phyloP scores from a whole-genome alignment of 2,888 invertebrate genomes.

The Horisme vitalbata region DNA sequence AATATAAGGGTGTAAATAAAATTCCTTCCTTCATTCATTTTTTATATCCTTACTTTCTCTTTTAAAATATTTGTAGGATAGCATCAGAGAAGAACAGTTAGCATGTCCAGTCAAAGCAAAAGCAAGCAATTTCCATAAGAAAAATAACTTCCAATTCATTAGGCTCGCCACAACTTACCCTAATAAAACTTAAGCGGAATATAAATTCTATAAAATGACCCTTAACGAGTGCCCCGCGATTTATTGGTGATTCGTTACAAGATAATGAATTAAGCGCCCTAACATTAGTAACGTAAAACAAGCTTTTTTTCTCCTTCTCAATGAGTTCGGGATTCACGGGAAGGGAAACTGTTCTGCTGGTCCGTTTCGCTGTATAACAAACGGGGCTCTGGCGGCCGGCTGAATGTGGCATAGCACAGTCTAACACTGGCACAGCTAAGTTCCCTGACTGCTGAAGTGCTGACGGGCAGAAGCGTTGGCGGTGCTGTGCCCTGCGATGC shows the following conservation, averaged over 20 bases:
- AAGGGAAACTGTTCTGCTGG: slow-evolving; percentile 2
- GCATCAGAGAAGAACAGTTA: too few species aligned
- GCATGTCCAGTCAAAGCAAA: neutral
- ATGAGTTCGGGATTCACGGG: slow-evolving; percentile 33
- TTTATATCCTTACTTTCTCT: too few species aligned
- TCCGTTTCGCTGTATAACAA: too few species aligned
- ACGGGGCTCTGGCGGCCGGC: too few species aligned
- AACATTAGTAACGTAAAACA: slow-evolving; percentile 56
- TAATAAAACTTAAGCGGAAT: slow-evolving; percentile 44
- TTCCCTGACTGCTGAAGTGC: too few species aligned
- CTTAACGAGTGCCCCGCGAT: slow-evolving; percentile 54
- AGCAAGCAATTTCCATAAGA: slow-evolving; percentile 15
- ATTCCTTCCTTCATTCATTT: too few species aligned
- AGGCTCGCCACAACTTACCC: slow-evolving; percentile 19
- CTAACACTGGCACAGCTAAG: too few species aligned
- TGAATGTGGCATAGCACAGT: too few species aligned
- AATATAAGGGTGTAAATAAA: too few species aligned
- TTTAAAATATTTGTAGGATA: too few species aligned
- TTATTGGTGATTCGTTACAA: slow-evolving; percentile 59
- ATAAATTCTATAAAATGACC: slow-evolving; percentile 57
- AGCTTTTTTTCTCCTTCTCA: slow-evolving; percentile 44
- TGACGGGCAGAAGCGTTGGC: too few species aligned
- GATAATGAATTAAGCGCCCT: slow-evolving; percentile 65
- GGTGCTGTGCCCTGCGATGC: too few species aligned
- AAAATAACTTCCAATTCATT: slow-evolving; percentile 24